Base-by-base conservation (phyloP, 1,140 invertebrate genomes). In the Calliphora vicina region DNA sequence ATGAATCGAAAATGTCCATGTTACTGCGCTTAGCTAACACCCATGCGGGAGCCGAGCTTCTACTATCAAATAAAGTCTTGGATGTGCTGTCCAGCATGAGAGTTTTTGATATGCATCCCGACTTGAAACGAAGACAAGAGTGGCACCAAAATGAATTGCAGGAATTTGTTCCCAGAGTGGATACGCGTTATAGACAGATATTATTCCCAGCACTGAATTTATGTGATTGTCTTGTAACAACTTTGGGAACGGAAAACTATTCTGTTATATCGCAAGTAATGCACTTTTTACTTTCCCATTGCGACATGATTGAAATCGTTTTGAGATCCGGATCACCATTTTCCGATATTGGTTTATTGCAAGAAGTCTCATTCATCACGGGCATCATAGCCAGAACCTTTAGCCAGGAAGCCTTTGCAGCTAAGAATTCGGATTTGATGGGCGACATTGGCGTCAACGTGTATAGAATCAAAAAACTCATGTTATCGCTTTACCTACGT, bases 1-100 rank as follows among this genome's bases (percentile, higher is more conserved):
- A 97, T 91, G 96, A 97, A 89, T 95, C 96, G 0, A 96, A 97
- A 91, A 95, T 98, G 94, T 93, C 96, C 78, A 92, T 97, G 82
- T 92, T 98, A 17, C 93, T 94, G 10, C 92, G 95, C 86, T 92
- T 97, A 84, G 94, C 96, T 0, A 93, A 94, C 20, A 94, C 93
- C 0, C 91, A 93, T 83, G 87, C 93, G 27, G 97, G 97, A 10
- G 96, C 97, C 0, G 94, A 95, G 85, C 92, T 94, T 20, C 87
- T 98, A 9, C 86, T 98, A 12, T 93, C 95, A 84, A 94, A 95
- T 87, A 95, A 95, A 50, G 91, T 95, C 1, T 91, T 97, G 74
- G 92, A 93, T 0, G 93, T 94, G 82, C 91, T 98, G 13, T 94
- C 96, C 13, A 93, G 94, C 42, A 95, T 97, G 93, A 91, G 91